Evolutionary conservation across 2,888 invertebrate genomes (phyloP), one percentile per base, ranked within the genome.

Genomic region (Acanthococcus lagerstroemiae): DNA sequence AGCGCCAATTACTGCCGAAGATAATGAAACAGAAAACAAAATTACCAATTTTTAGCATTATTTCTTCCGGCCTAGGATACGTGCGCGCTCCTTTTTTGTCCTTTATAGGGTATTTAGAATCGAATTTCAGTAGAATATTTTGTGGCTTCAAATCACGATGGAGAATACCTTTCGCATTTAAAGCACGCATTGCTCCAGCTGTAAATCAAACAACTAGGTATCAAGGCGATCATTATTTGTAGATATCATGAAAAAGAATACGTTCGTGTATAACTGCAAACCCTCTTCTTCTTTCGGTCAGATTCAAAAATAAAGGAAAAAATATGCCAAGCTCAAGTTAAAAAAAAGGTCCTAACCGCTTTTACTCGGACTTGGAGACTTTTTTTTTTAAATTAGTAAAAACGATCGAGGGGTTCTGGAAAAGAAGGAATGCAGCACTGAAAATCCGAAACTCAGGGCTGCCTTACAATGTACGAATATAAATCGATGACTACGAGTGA

Each of bases 61-160:
- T 95, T 77, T 95, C 86, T 72, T 85, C 83, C 9, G 90, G 88
- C 66, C 86, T 84, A 19, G 87, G 85, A 73, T 83, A 69, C 17
- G 46, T 21, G 37, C 66, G 58, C 12, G 24, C 37, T 19, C 58
- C 58, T 46, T 21, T 55, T 48, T 19, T 54, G 54, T 67, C 60
- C 19, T 54, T 61, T 12, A 37, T 82, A 9, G 78, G 75, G 72
- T 83, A 82, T 45, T 81, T 80, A 76, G 86, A 81, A 77, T 76
- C 85, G 77, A 95, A 90, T 73, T 94, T 93, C 70, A 99, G 82
- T 69, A 99, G 81, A 75, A 99, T 97, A 79, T 99, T 99, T 80
- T 99, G 99, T 56, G 99, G 99, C 78, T 99, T 99, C 75, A 99
- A 83, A 80, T 99, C 99, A 73, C 99, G 83, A 78, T 99, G 99